Evolutionary conservation across 2,888 invertebrate genomes (phyloP), one percentile per base, ranked within the genome.

Genomic region (Sinohyriopsis cumingii): DNA sequence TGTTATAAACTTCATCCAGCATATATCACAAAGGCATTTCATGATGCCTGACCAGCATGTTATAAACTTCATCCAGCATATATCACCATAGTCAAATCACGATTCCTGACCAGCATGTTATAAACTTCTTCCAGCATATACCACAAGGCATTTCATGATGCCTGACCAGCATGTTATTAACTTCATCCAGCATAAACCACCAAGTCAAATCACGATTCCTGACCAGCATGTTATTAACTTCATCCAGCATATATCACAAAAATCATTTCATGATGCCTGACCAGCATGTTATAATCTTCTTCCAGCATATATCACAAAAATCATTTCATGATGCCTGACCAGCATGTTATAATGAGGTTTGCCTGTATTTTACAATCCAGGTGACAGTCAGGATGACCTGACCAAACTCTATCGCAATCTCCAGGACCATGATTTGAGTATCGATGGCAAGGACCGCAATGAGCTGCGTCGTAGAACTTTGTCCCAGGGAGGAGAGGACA

Each of bases 391-490:
- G 22, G 84, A 82, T 62, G 86, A 85, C 55, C 69, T 84, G 9
- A 74, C 81, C 18, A 66, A 67, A 19, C 75, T 86, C 65, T 75
- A 82, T 57, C 71, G 81, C 9, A 68, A 73, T 69, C 78, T 84
- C 33, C 80, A 82, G 45, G 77, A 75, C 53, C 67, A 80, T 65
- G 80, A 84, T 61, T 71, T 85, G 53, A 84, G 82, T 24, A 78
- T 87, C 57, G 82, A 80, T 73, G 86, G 86, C 33, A 82, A 80
- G 67, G 78, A 85, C 71, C 76, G 77, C 57, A 78, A 80, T 33
- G 77, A 75, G 55, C 72, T 75, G 54, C 70, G 84, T 54, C 77
- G 81, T 55, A 82, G 81, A 54, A 71, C 71, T 24, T 65, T 78
- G 59, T 75, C 78, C 28, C 66, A 75, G 20, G 78, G 75, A 24